Evolutionary conservation across 2,113 vertebrate genomes (phyloP), one percentile per base, ranked within the genome.

Genomic region (Actenoides hombroni): DNA sequence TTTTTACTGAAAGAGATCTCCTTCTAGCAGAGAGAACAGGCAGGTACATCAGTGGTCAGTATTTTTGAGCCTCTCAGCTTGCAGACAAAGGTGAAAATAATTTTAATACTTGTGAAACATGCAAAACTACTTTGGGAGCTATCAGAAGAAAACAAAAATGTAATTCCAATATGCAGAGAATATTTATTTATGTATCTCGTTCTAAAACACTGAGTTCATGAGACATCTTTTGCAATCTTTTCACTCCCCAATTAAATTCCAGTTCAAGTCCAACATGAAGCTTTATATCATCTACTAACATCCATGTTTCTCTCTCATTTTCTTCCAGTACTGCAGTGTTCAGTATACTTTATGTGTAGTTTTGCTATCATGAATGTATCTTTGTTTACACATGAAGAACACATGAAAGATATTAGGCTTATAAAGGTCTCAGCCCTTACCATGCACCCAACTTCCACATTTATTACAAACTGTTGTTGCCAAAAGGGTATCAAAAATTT

Each of bases 21-120:
- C 16, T 89, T 89, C 39, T 35, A 82, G 35, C 25, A 71, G 53
- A 57, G 4, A 10, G 4, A 76, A 93, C 9, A 74, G 5, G 9
- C 14, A 61, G 4, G 20, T 51, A 13, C 5, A 59, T 25, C 16
- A 71, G 42, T 12, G 0, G 18, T 49, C 1, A 3, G 13, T 61
- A 67, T 57, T 84, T 78, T 33, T 68, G 11, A 82, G 17, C 28
- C 2, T 84, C 28, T 79, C 44, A 75, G 4, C 10, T 64, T 68
- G 10, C 10, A 44, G 51, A 78, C 19, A 13, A 67, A 39, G 0
- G 0, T 40, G 46, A 82, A 94, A 87, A 67, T 63, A 65, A 64
- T 68, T 37, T 67, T 73, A 6, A 75, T 82, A 16, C 5, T 63
- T 59, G 7, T 48, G 54, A 76, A 83, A 51, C 20, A 46, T 6